Base-by-base conservation (phyloP, 2,113 vertebrate species). In the Crotophaga sulcirostris region DNA sequence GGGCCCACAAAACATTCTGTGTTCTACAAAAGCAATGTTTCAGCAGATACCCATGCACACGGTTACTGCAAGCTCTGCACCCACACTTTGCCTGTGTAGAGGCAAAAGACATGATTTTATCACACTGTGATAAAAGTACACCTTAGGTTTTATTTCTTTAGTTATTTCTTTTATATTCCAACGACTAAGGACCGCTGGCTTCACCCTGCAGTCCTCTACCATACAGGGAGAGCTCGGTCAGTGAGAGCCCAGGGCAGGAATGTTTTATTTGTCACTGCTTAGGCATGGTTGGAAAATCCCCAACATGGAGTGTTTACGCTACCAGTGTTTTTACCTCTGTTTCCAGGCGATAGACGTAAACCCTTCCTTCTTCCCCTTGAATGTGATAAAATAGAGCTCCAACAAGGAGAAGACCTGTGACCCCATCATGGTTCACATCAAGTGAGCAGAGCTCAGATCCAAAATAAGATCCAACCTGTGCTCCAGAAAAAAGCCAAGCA, bases 381-480 rank as follows among this genome's bases (percentile, higher is more conserved):
- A 80, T 4, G 25, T 98, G 97, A 84, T 98, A 98, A 84, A 97
- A 97, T 0, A 97, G 98, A 59, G 98, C 98, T 58, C 97, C 98
- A 70, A 98, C 97, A 28, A 98, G 95, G 73, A 98, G 91, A 77
- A 98, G 80, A 87, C 97, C 98, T 10, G 97, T 98, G 90, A 86
- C 59, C 26, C 93, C 91, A 64, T 98, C 96, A 20, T 31, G 42
- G 89, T 98, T 45, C 47, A 98, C 73, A 60, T 98, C 98, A 95
- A 98, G 80, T 1, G 97, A 80, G 91, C 98, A 98, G 38, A 98
- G 96, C 93, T 97, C 98, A 51, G 98, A 97, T 52, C 98, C 98
- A 96, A 98, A 98, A 92, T 98, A 98, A 91, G 98, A 98, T 23
- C 98, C 98, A 92, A 98, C 96, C 98, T 99, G 90, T 14, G 88